Evolutionary conservation across 2,888 invertebrate genomes (phyloP).

Genomic region (Apamea anceps): DNA sequence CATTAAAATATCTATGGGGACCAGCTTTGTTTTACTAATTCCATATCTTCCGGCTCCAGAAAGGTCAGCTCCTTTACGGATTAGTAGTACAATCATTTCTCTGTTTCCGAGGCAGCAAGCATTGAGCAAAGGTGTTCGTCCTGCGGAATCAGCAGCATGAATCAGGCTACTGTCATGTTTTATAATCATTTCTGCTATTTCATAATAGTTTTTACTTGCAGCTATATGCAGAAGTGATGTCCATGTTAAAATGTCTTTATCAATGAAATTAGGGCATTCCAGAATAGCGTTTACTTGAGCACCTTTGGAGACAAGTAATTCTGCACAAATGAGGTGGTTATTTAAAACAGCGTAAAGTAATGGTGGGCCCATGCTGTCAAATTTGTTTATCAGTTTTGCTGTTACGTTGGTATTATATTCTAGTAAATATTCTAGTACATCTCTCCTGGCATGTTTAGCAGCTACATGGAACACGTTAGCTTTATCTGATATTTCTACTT

Average conservation of each 20-base stretch:
- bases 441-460: constrained; percentile 82
- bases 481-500: constrained; percentile 77
- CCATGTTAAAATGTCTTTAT: constrained; percentile 4
- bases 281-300: constrained; percentile 62
- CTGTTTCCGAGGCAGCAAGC: constrained; percentile 86
- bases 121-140: constrained; percentile 70
- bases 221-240: constrained; percentile 75
- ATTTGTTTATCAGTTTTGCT: constrained; percentile 35
- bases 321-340: constrained; percentile 73
- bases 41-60: constrained; percentile 35
- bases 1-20: constrained; percentile 72
- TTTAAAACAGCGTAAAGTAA: constrained; percentile 64
- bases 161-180: constrained; percentile 75
- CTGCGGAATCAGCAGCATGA: constrained; percentile 23
- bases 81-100: constrained; percentile 82
- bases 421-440: constrained; percentile 87
- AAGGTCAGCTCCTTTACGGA: constrained; percentile 79
- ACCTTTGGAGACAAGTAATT: constrained; percentile 66
- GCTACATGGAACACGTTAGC: constrained; percentile 83
- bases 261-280: constrained; percentile 34
- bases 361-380: constrained; percentile 57
- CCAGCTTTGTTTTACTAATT: constrained; percentile 7
- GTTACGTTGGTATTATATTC: constrained; percentile 76
- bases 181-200: constrained; percentile 76
- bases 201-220: constrained; percentile 75